Evolutionary conservation across 2,888 invertebrate genomes (phyloP).

Genomic region (Eristalis intricaria): DNA sequence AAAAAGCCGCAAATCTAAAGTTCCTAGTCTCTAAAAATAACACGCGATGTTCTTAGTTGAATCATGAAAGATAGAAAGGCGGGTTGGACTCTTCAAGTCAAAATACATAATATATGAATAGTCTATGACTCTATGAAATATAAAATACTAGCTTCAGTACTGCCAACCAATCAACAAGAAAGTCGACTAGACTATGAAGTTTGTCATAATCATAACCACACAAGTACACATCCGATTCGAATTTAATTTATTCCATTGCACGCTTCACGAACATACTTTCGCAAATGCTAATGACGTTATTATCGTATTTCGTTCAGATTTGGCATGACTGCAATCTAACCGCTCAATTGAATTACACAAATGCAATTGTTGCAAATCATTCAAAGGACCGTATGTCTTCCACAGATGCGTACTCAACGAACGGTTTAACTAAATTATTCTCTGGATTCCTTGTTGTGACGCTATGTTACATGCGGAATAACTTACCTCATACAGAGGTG

Average conservation of each 20-base stretch:
- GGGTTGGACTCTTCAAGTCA: no score
- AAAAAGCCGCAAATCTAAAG: no score
- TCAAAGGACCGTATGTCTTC: background rate
- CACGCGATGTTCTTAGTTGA: no score
- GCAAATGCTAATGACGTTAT: background rate
- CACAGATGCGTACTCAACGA: background rate
- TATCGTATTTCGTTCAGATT: background rate
- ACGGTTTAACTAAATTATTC: background rate
- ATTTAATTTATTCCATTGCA: background rate
- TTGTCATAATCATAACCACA: no score
- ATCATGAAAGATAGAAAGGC: no score
- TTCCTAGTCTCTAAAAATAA: no score
- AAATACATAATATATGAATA: no score
- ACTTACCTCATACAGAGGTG: background rate
- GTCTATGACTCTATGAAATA: no score
- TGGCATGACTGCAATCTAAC: background rate
- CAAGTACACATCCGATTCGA: background rate
- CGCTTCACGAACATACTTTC: background rate
- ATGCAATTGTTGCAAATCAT: background rate
- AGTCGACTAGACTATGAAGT: no score
- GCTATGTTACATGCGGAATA: background rate
- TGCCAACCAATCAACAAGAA: no score
- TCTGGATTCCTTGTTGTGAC: background rate
- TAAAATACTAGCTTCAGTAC: no score
- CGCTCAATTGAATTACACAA: background rate